Evolutionary conservation across 2,113 vertebrate genomes (phyloP).

Genomic region (Fukomys damarensis): DNA sequence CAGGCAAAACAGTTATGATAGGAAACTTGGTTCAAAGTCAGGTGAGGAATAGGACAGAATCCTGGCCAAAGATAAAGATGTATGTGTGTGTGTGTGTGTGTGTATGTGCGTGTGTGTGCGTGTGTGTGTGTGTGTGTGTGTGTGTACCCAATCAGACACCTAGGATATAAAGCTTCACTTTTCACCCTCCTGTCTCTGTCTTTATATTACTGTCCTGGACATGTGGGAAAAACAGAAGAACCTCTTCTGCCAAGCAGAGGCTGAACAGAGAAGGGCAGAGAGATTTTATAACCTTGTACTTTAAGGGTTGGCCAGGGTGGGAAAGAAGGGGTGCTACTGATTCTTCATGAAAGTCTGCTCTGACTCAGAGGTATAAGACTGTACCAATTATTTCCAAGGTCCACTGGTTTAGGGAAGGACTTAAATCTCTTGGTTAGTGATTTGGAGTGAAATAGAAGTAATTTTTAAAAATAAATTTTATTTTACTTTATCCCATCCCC

Average conservation of each 20-base stretch:
- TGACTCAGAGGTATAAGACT: not conserved
- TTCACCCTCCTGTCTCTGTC: not conserved
- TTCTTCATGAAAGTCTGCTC: not conserved
- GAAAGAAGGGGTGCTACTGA: not conserved
- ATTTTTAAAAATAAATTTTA: no score
- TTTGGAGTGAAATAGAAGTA: not conserved
- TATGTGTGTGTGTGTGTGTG: not conserved
- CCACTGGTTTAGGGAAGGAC: not conserved
- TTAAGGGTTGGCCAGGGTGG: not conserved
- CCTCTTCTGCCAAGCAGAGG: not conserved
- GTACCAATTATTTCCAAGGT: not conserved
- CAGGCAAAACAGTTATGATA: conserved; percentile 36
- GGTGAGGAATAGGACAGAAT: not conserved
- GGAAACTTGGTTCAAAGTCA: not conserved
- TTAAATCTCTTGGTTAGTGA: not conserved
- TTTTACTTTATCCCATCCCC: no score
- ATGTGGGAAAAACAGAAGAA: not conserved
- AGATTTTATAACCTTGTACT: not conserved
- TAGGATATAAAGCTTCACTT: not conserved
- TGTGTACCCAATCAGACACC: not conserved
- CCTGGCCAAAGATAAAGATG: not conserved
- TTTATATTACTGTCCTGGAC: not conserved
- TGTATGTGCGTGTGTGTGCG: not conserved
- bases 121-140: no score
- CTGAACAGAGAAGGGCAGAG: not conserved